Base-by-base conservation (phyloP, 2,113 vertebrate species). In the Gadus macrocephalus region DNA sequence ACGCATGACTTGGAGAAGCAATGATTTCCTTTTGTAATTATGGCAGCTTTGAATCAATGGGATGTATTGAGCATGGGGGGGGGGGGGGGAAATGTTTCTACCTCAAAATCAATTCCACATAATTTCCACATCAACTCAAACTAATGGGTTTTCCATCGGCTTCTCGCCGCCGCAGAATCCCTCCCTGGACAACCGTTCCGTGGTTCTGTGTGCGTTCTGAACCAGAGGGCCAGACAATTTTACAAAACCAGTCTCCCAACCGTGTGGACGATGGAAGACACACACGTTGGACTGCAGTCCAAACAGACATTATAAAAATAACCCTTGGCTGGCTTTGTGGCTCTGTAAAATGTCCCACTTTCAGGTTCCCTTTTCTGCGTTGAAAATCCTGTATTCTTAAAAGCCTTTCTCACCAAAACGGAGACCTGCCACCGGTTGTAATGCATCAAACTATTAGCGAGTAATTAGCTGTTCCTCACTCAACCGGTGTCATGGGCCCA, bases 51-150 rank as follows among this genome's bases (percentile, higher is more conserved):
- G 76, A 77, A 89, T 90, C 87, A 84, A 88, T 89, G 82, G 70
- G 70, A 86, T 86, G 83, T 81, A 89, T 84, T 62, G 86, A 88
- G 78, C 82, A 83, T 78, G 88, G 20, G 28, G 61, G n/a, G 19
- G 59, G 19, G 59, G 15, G 15, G 56, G 17, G 56, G 56, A 3
- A 69, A 77, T 77, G 80, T 84, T 83, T 79, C 83, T 75, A 84
- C 75, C 85, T 79, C 81, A 66, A 76, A 82, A 90, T 91, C 89
- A 90, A 91, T 90, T 80, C 79, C 78, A 85, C 83, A 87, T 89
- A 89, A 89, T 91, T 90, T 91, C 85, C 84, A 84, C 69, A 89
- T 91, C 88, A 90, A 77, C 85, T 87, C 86, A 83, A 88, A 86
- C 87, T 86, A 89, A 90, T 89, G 84, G 87, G 77, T 85, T 90